These are phyloP conservation scores for Orientallactaga bullata DNA, from an alignment of 2,113 vertebrate genomes.

Conservation along the genomic window DNA sequence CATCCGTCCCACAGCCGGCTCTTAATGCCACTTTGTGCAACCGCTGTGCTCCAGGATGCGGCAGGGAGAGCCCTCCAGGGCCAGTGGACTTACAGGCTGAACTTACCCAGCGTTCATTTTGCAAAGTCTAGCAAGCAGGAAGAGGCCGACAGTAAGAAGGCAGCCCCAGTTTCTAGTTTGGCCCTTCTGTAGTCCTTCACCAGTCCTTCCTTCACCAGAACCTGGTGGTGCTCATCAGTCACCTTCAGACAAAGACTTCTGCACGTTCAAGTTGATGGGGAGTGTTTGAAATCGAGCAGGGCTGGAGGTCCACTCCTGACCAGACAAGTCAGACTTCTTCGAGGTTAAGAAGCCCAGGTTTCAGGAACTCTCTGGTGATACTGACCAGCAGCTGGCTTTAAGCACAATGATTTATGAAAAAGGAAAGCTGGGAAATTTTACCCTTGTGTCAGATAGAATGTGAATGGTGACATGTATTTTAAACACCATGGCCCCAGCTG, in stretches of 20 bases:
- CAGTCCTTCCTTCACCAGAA: neutral
- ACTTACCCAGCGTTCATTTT: neutral
- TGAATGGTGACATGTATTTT: neutral
- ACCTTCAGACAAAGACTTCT: neutral
- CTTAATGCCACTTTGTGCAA: neutral
- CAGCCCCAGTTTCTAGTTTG: neutral
- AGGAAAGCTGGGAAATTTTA: neutral
- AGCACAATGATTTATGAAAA: neutral
- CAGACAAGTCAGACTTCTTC: neutral
- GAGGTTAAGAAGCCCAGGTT: neutral
- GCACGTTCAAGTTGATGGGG: no score
- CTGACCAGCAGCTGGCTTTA: neutral
- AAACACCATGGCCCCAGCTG: neutral
- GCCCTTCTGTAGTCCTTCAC: neutral
- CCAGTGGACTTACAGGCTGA: neutral
- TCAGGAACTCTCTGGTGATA: neutral
- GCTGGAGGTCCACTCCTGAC: no score
- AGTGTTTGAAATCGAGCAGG: neutral
- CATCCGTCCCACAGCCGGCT: rapidly evolving
- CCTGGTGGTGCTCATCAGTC: rapidly evolving
- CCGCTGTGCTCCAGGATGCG: rapidly evolving
- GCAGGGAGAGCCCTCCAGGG: neutral
- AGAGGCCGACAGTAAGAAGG: neutral
- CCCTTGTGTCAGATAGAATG: neutral
- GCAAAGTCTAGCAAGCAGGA: neutral